Evolutionary conservation across 2,113 vertebrate genomes (phyloP), one percentile per base, ranked within the genome.

Genomic region (Chaetodon auriga): DNA sequence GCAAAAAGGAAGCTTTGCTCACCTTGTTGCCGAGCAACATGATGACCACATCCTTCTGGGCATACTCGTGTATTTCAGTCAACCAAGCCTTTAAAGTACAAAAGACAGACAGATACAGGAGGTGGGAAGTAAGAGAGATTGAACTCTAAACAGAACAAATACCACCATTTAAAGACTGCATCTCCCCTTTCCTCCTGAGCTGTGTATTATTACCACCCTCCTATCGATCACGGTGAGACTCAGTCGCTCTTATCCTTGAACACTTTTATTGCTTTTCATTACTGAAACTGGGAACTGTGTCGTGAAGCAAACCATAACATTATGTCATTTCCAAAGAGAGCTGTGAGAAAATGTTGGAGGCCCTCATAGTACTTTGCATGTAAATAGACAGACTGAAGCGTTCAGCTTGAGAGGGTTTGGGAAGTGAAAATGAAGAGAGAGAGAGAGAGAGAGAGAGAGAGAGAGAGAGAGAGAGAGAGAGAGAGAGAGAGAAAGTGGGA

Each of bases 21-120:
- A 96, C 95, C 95, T 99, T 99, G 94, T 99, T 99, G 93, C 98
- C 98, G 83, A 99, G 96, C 94, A 99, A 93, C 98, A 99, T 98
- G 93, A 99, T 97, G 95, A 99, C 98, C 95, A 99, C 98, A 62
- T 99, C 97, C 94, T 96, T 97, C 93, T 98, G 97, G 86, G 98
- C 97, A 0, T 97, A 99, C 90, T 99, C 98, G 0, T 99, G 96
- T 89, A 99, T 97, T 95, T 99, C 98, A 0, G 94, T 96, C 83
- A 96, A 92, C 95, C 95, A 96, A 87, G 95, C 95, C 95, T 96
- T 88, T 62, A 68, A 87, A 85, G 91, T 62, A 80, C 13, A 84
- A 87, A 78, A 85, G 76, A 80, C 54, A 85, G 69, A 88, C 38
- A 78, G 53, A 89, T 12, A 14, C 5, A 19, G 23, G 21, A 64